phyloP scores from a whole-genome alignment of 1,140 invertebrate species.

The Pygmarrhopalites habei region DNA sequence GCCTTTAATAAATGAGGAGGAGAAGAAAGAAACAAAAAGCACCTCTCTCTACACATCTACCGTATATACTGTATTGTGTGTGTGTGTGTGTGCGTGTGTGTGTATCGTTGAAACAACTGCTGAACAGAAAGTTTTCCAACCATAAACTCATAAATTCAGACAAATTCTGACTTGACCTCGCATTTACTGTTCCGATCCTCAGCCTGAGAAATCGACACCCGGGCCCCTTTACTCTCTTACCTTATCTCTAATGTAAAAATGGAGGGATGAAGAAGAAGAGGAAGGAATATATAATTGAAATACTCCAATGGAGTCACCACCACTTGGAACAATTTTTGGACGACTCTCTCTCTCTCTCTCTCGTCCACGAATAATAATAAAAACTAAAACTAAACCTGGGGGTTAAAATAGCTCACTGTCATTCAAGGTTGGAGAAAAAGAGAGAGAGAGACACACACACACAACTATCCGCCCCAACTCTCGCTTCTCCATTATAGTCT shows the following conservation, averaged over 20 bases:
- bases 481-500: background rate
- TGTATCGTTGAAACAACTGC: no score
- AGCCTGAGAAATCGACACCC: constrained; percentile 17
- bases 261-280: no score
- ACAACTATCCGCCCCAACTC: background rate
- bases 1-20: constrained; percentile 7
- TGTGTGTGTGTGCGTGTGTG: no score
- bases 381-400: no score
- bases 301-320: no score
- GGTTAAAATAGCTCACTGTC: no score
- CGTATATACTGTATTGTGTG: background rate
- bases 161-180: constrained; percentile 32
- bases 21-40: constrained; percentile 5
- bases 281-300: no score
- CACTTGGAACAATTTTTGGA: no score
- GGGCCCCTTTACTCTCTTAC: background rate
- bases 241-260: no score
- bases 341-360: no score
- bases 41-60: background rate
- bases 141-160: constrained; percentile 36
- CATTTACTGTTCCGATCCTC: constrained; percentile 8
- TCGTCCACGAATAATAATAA: no score
- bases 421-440: background rate
- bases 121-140: constrained; percentile 27
- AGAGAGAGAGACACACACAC: background rate